Conservation (phyloP, 2,888 invertebrate genomes). For the Tenthredo mesomela region DNA sequence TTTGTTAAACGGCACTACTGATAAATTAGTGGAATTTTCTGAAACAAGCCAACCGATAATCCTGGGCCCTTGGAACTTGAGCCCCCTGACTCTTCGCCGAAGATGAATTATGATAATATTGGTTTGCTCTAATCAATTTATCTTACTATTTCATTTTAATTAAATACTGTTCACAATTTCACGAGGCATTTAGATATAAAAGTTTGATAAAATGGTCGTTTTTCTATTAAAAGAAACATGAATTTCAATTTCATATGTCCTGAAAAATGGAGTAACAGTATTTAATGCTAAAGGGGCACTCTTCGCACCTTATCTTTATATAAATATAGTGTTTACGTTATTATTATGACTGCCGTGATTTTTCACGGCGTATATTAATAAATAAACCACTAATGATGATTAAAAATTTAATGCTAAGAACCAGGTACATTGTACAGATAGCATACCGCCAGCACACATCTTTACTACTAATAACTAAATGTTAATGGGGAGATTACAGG, state of each 20-base stretch:
- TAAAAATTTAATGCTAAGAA: conserved; percentile 54
- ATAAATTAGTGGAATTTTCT: conserved; percentile 65
- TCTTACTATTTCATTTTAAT: conserved; percentile 71
- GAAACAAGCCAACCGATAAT: conserved; percentile 53
- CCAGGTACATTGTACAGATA: conserved; percentile 47
- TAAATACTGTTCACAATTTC: conserved; percentile 66
- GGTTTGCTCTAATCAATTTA: conserved; percentile 77
- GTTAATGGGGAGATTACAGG: conserved; percentile 71
- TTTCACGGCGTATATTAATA: conserved; percentile 62
- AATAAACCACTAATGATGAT: conserved; percentile 51
- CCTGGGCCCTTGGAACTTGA: conserved; percentile 68
- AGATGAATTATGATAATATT: conserved; percentile 76
- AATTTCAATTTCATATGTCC: not conserved
- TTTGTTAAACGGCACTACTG: conserved; percentile 64
- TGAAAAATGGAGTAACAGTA: conserved; percentile 63
- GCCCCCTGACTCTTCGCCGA: conserved; percentile 69
- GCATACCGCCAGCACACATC: conserved; percentile 54
- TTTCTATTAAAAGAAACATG: not conserved
- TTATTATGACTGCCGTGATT: conserved; percentile 62
- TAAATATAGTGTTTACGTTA: conserved; percentile 40
- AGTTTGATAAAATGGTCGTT: not conserved
- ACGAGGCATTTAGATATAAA: not conserved
- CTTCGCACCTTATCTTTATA: conserved; percentile 58
- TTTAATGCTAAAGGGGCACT: conserved; percentile 65
- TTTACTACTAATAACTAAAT: conserved; percentile 61